Evolutionary conservation across 2,888 invertebrate genomes (phyloP).

Genomic region (Alloscopus bannaensis): DNA sequence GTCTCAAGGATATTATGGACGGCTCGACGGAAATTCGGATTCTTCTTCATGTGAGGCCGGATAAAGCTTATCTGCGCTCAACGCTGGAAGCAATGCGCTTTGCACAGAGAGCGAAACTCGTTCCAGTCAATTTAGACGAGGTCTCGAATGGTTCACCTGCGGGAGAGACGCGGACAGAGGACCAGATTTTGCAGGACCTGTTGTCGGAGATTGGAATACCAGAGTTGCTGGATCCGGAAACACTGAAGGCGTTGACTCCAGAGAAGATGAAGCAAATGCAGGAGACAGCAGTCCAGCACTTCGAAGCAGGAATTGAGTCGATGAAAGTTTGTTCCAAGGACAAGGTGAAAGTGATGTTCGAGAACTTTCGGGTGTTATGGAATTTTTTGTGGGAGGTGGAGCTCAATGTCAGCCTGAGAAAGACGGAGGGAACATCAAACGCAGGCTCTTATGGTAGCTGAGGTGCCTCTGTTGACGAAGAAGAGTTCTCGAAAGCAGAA

Average conservation of each 20-base stretch:
- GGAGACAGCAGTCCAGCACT: constrained; percentile 43
- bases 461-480: neutral
- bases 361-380: constrained; percentile 62
- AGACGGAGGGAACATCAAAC: constrained; percentile 44
- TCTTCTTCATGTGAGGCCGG: constrained; percentile 68
- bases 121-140: constrained; percentile 50
- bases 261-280: constrained; percentile 44
- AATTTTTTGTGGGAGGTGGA: constrained; percentile 52
- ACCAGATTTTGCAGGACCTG: constrained; percentile 55
- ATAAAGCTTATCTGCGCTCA: constrained; percentile 53
- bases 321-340: constrained; percentile 46
- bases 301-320: constrained; percentile 51
- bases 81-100: constrained; percentile 69
- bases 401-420: constrained; percentile 39
- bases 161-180: constrained; percentile 18
- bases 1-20: constrained; percentile 70
- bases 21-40: constrained; percentile 64
- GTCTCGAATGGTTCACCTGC: neutral
- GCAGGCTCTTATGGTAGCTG: no score
- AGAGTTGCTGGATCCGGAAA: constrained; percentile 46
- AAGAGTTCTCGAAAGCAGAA: constrained; percentile 8
- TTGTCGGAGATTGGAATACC: constrained; percentile 56
- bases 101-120: constrained; percentile 64
- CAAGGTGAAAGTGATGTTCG: constrained; percentile 59
- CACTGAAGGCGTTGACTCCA: constrained; percentile 15